These are phyloP conservation scores for Pantherophis alleghaniensis DNA, from an alignment of 2,797 vertebrate genomes.

Conservation along the genomic window DNA sequence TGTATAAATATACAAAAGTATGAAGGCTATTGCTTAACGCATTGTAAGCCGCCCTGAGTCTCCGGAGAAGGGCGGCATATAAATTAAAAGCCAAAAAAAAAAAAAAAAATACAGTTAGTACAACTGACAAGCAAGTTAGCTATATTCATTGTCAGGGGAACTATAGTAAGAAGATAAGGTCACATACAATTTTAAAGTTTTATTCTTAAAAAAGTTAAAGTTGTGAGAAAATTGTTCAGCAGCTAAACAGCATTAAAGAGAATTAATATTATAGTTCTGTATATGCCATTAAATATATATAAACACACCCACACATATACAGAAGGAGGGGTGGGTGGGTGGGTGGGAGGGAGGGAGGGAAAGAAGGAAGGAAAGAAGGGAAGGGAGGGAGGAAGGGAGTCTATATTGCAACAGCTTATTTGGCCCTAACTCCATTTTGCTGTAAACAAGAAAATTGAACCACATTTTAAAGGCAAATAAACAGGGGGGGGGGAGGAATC, in stretches of 20 bases:
- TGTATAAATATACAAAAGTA: too few relatives aligned
- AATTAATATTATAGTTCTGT: not conserved
- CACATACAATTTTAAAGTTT: not conserved
- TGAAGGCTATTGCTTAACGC: too few relatives aligned
- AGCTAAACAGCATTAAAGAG: not conserved
- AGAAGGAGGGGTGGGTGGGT: too few relatives aligned
- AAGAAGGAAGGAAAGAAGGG: not conserved
- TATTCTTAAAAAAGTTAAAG: not conserved
- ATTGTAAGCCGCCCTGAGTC: too few relatives aligned
- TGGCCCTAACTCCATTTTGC: not conserved
- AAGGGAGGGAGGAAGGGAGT: not conserved
- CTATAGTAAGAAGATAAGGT: not conserved
- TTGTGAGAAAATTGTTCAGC: not conserved
- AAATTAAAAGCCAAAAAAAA: too few relatives aligned
- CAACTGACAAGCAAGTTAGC: not conserved
- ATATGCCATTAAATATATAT: not conserved
- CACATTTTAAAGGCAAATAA: not conserved
- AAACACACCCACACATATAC: too few relatives aligned
- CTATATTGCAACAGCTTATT: not conserved
- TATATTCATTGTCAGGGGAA: not conserved
- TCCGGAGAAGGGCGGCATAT: too few relatives aligned
- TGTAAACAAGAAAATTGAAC: not conserved
- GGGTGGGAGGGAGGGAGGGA: not conserved
- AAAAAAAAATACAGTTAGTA: not conserved
- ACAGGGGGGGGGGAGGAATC: not conserved